Conservation (phyloP, 2,113 vertebrate genomes). For the Triplophysa tibetana region DNA sequence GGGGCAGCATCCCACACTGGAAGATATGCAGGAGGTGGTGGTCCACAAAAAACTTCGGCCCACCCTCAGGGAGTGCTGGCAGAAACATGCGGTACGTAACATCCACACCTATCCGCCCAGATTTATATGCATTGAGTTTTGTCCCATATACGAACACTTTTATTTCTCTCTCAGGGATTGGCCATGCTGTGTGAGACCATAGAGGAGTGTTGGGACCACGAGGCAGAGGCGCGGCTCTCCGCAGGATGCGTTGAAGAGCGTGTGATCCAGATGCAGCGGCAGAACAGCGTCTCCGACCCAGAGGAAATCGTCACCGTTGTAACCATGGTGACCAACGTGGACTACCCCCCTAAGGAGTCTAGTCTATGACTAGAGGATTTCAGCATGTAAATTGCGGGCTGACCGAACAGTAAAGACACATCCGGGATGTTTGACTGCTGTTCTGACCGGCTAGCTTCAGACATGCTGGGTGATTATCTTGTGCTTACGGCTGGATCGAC, state of each 20-base stretch:
- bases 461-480: conserved; percentile 33
- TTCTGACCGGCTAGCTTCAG: conserved; percentile 20
- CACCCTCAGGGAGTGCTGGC: conserved; percentile 93
- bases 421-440: conserved; percentile 22
- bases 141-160: background rate
- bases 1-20: conserved; percentile 93
- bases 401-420: conserved; percentile 76
- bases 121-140: background rate
- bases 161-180: conserved; percentile 79
- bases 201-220: conserved; percentile 99
- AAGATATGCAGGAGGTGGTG: conserved; percentile 99
- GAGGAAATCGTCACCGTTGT: conserved; percentile 98
- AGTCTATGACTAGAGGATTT: conserved; percentile 84
- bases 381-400: conserved; percentile 63
- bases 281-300: conserved; percentile 82
- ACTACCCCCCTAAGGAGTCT: conserved; percentile 99
- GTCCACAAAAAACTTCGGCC: conserved; percentile 98
- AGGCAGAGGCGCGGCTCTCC: conserved; percentile 93
- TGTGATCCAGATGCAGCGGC: conserved; percentile 94
- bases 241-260: conserved; percentile 97
- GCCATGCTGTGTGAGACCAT: conserved; percentile 96
- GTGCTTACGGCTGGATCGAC: conserved; percentile 3
- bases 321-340: conserved; percentile 99
- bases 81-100: conserved; percentile 90
- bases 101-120: background rate